Base-by-base conservation (phyloP, 2,113 vertebrate genomes). In the Sphyrna mokarran region DNA sequence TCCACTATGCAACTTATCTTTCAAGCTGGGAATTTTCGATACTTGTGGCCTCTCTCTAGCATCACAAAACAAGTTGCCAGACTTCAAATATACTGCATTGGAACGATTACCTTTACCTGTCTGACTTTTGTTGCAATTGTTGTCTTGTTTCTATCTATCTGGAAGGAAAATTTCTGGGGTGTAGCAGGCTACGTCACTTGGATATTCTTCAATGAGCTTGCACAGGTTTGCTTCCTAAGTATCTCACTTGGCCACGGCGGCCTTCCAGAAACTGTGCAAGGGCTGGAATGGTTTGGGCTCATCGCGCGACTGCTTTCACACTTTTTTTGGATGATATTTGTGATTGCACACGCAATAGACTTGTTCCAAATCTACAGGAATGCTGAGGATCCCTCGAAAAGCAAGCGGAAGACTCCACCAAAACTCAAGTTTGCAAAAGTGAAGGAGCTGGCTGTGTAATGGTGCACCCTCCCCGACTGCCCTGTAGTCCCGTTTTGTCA, bases 171-270 rank as follows among this genome's bases (percentile, higher is more conserved):
- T 4, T 63, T 61, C 58, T 90, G 87, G 87, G 87, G 87, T 13
- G 58, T 63, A 16, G 87, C 26, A 63, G 87, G 87, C 87, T 90
- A 90, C 29, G 63, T 90, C 29, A 1, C 33, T 61, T 90, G 87
- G 87, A 61, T 90, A 29, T 7, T 90, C 48, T 16, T 63, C 0
- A n/a, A 18, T 63, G 87, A 90, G 87, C 0, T 90, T 33, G 3
- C 13, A n/a, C 29, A 90, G 13, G 7, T 90, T 4, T n/a, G 3
- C 87, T 26, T 90, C 58, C 58, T 90, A 3, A 61, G 29, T 63
- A 5, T 90, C 13, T n/a, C 10, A n/a, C 0, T 90, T 16, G 4
- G n/a, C 0, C 0, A n/a, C 0, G 0, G 5, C 6, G 3, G 11
- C 1, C 0, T 63, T 13, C 11, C 29, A 16, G 63, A 1, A 0